phyloP scores from a whole-genome alignment of 2,888 invertebrate genomes.

The Drosophila meridionalis region DNA sequence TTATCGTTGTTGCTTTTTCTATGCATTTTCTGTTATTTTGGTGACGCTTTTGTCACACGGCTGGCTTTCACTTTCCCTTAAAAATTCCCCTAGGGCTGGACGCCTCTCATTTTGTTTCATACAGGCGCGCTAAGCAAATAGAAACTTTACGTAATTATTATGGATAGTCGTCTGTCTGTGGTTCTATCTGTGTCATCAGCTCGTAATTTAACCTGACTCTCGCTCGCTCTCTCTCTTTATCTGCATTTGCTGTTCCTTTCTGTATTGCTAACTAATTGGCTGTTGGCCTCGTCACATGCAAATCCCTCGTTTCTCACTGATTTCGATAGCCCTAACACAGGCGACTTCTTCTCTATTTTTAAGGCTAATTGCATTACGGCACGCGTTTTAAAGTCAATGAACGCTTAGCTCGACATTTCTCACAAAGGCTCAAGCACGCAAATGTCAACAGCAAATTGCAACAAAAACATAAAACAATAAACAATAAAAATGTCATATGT shows the following conservation, averaged over 20 bases:
- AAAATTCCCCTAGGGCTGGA: conserved; percentile 2
- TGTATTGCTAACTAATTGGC: conserved; percentile 52
- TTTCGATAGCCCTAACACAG: conserved; percentile 37
- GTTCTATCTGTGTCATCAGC: conserved; percentile 34
- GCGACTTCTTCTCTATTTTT: conserved; percentile 27
- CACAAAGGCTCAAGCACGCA: conserved; percentile 57
- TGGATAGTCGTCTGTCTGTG: conserved; percentile 10
- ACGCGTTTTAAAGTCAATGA: conserved; percentile 79
- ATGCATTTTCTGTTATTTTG: conserved; percentile 24
- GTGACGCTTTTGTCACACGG: conserved; percentile 45
- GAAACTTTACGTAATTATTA: conserved; percentile 44
- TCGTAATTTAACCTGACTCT: conserved; percentile 31
- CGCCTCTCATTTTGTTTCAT: conserved; percentile 25
- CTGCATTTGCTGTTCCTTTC: not conserved
- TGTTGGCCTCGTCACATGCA: conserved; percentile 60
- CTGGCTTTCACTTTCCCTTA: conserved; percentile 52
- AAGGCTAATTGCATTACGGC: conserved; percentile 74
- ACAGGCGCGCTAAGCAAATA: conserved; percentile 22
- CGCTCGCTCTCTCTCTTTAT: not conserved
- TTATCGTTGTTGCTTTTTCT: conserved; percentile 15
- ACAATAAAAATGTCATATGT: conserved; percentile 65
- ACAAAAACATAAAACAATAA: conserved; percentile 46
- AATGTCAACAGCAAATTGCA: conserved; percentile 66
- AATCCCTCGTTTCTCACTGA: conserved; percentile 67
- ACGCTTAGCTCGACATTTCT: conserved; percentile 43